Percentiles rank a stretch among this genome's conserved stretches.
phyloP scores from a whole-genome alignment of 2,113 vertebrate species.

The Peromyscus leucopus region DNA sequence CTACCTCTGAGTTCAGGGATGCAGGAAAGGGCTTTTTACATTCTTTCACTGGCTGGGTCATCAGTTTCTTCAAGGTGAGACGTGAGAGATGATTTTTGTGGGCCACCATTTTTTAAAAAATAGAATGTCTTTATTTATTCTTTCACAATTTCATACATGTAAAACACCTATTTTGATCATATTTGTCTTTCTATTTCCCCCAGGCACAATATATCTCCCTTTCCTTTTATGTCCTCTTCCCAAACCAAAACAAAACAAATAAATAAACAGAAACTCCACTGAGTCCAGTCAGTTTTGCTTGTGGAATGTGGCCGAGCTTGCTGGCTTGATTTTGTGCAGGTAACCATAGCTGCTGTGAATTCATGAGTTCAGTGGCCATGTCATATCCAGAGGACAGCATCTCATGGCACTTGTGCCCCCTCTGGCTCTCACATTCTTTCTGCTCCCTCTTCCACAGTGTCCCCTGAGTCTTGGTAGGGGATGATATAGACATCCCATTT shows the following conservation, averaged over 20 bases:
- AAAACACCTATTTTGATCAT: neutral
- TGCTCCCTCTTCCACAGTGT: neutral
- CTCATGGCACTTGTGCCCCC: neutral
- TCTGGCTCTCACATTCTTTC: neutral
- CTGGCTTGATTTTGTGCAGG: too few relatives aligned
- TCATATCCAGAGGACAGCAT: neutral
- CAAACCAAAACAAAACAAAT: neutral
- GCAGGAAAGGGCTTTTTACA: neutral
- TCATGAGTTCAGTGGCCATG: neutral
- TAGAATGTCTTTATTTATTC: neutral
- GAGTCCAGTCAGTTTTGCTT: neutral
- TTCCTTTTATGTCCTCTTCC: neutral
- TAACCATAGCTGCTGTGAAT: neutral
- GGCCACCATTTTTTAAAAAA: neutral
- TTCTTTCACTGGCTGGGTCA: neutral
- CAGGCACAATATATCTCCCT: neutral
- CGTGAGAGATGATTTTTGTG: neutral
- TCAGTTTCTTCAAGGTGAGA: neutral
- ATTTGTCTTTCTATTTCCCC: neutral
- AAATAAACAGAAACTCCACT: neutral
- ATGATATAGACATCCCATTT: neutral
- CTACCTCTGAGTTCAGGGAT: neutral
- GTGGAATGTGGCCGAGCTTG: neutral
- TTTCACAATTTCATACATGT: neutral
- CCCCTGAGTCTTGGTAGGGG: neutral